Evolutionary conservation across 2,113 vertebrate species (phyloP).

Genomic region (Actenoides lindsayi): DNA sequence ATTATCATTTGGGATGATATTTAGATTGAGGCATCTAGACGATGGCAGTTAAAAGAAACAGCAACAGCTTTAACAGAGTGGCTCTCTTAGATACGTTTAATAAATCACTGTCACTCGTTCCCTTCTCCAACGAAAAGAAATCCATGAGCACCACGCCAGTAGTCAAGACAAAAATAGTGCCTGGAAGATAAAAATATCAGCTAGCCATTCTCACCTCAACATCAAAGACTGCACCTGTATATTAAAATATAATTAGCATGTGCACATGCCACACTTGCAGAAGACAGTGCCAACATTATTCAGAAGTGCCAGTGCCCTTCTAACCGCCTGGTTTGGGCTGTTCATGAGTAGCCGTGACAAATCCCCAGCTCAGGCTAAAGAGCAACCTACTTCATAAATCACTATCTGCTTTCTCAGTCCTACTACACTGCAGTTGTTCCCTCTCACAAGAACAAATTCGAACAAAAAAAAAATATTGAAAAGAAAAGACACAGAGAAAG

Average conservation of each 20-base stretch:
- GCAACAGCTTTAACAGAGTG: neutral
- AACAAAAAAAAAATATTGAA: neutral
- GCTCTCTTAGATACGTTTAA: neutral
- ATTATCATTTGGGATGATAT: neutral
- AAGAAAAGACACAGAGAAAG: neutral
- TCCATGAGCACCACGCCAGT: neutral
- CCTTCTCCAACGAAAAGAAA: neutral
- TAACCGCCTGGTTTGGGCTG: neutral
- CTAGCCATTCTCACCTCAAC: neutral
- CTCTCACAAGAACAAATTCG: neutral
- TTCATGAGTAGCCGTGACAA: neutral
- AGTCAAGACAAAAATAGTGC: conserved; percentile 14
- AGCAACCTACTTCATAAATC: neutral
- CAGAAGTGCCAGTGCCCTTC: neutral
- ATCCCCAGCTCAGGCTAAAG: neutral
- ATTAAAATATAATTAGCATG: conserved; percentile 1
- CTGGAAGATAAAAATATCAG: conserved; percentile 29
- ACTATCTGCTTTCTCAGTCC: neutral
- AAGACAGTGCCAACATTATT: neutral
- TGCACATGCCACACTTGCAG: neutral
- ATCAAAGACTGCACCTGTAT: conserved; percentile 19
- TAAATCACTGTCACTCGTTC: neutral
- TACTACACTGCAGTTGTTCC: neutral
- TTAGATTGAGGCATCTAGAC: neutral
- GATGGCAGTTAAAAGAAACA: neutral